Evolutionary conservation across 2,888 invertebrate species (phyloP).

Genomic region (Cephus runcator): DNA sequence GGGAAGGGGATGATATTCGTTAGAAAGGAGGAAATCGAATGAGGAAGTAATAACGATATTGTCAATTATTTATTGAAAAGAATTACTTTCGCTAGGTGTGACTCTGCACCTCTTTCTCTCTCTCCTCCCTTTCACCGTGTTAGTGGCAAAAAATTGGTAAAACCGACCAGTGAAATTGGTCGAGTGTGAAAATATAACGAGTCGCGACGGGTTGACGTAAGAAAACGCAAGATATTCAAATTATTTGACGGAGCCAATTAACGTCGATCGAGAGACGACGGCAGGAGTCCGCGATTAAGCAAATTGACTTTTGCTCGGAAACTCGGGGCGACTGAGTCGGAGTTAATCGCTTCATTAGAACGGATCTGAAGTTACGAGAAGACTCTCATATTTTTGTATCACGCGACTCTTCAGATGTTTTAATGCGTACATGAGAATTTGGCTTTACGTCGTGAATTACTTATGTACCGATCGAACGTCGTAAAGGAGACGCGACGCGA

Average conservation of each 20-base stretch:
- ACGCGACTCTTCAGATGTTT: too few species aligned
- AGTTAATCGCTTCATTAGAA: constrained; percentile 30
- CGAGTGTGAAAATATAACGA: background rate
- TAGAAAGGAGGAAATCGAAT: too few species aligned
- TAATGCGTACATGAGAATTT: too few species aligned
- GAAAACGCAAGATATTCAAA: constrained; percentile 28
- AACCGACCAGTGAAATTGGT: background rate
- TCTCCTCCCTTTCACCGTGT: background rate
- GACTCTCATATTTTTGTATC: too few species aligned
- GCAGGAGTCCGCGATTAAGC: constrained; percentile 29
- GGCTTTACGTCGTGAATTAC: too few species aligned
- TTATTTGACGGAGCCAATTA: constrained; percentile 31
- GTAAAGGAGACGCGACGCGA: too few species aligned
- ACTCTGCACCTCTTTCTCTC: background rate
- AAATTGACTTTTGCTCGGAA: constrained; percentile 27
- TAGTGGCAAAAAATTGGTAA: background rate
- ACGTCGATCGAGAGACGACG: constrained; percentile 32
- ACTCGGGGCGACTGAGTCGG: background rate
- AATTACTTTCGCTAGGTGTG: too few species aligned
- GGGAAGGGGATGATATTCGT: too few species aligned
- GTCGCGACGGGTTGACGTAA: background rate
- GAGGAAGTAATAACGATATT: too few species aligned
- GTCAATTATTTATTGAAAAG: too few species aligned
- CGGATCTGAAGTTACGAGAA: background rate
- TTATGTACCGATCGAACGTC: too few species aligned